phyloP scores from a whole-genome alignment of 2,888 invertebrate genomes.

The Athalia circularis region DNA sequence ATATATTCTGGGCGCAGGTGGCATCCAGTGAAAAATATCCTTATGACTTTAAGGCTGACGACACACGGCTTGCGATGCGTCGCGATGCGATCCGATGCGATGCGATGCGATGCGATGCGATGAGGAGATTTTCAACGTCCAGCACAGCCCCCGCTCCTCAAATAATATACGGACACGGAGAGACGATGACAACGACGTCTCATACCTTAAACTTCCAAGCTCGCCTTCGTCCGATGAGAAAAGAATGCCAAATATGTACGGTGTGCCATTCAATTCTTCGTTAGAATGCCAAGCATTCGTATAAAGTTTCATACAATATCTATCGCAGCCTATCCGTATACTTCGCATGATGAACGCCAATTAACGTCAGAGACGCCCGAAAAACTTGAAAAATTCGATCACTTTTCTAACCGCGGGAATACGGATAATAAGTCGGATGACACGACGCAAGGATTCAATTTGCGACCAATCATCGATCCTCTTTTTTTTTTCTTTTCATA shows the following conservation, averaged over 20 bases:
- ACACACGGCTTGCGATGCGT: constrained; percentile 9
- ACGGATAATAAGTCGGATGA: no score
- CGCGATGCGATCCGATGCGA: neutral
- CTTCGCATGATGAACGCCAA: neutral
- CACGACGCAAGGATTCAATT: no score
- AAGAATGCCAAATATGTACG: constrained; percentile 42
- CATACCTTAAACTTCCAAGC: no score
- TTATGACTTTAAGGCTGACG: constrained; percentile 41
- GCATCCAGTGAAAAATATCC: constrained; percentile 41
- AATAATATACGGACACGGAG: no score
- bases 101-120: no score
- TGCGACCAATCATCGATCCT: no score
- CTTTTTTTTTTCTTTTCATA: no score
- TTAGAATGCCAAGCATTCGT: constrained; percentile 30
- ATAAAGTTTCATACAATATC: neutral
- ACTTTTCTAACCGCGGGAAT: no score
- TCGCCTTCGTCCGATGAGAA: constrained; percentile 17
- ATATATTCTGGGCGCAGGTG: constrained; percentile 39
- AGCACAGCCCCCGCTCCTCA: no score
- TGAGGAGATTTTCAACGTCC: no score
- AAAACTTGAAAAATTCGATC: no score
- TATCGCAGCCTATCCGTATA: neutral
- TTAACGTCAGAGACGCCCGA: no score
- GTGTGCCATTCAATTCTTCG: constrained; percentile 40
- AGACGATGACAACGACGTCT: neutral